Evolutionary conservation across 1,140 invertebrate genomes (phyloP).

Genomic region (Cotesia chilonis): DNA sequence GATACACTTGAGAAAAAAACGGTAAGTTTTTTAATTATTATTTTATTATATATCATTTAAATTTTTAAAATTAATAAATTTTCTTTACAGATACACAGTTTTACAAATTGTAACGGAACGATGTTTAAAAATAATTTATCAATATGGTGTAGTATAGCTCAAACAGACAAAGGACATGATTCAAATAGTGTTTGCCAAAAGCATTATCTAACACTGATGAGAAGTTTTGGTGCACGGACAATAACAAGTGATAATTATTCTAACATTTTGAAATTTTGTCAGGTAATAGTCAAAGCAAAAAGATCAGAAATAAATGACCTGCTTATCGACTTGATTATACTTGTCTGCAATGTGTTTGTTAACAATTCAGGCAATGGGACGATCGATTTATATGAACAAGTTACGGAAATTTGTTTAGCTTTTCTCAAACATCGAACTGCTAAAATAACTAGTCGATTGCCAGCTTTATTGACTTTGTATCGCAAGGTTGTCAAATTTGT

Average conservation of each 20-base stretch:
- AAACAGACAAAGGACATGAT: conserved; percentile 39
- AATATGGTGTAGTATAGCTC: conserved; percentile 45
- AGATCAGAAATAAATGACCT: conserved; percentile 37
- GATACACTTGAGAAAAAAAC: conserved; percentile 34
- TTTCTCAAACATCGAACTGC: conserved; percentile 43
- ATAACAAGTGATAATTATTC: conserved; percentile 35
- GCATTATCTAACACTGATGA: conserved; percentile 30
- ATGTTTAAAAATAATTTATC: conserved; percentile 40
- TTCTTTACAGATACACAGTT: conserved; percentile 34
- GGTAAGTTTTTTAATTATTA: conserved; percentile 18
- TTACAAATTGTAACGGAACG: conserved; percentile 32
- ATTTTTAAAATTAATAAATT: conserved; percentile 16
- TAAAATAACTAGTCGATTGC: conserved; percentile 49
- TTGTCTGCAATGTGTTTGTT: conserved; percentile 22
- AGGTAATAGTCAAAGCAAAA: conserved; percentile 37
- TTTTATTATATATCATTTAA: neutral
- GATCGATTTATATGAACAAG: conserved; percentile 32
- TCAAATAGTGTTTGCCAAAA: conserved; percentile 38
- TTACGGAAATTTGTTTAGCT: conserved; percentile 39
- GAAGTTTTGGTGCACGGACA: conserved; percentile 29
- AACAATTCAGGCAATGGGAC: conserved; percentile 3
- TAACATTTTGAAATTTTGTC: conserved; percentile 40
- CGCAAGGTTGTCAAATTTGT: conserved; percentile 40
- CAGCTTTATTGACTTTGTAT: conserved; percentile 47
- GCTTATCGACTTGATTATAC: conserved; percentile 44